These are phyloP conservation scores for Dipus sagitta DNA, from an alignment of 2,797 vertebrate genomes.

Conservation along the genomic window DNA sequence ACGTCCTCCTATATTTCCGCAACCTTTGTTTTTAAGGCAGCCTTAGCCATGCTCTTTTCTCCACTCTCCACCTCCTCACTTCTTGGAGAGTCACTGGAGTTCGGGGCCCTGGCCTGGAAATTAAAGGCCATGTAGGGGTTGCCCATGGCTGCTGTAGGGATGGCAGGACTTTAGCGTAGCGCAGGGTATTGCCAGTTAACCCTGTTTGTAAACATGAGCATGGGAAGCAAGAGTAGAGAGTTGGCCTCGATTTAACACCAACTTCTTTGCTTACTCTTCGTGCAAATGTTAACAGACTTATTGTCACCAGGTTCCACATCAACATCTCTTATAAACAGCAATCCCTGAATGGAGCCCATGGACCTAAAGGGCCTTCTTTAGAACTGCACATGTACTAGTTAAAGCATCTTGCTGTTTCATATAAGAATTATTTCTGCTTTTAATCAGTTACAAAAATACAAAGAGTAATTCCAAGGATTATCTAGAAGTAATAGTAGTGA, in stretches of 20 bases:
- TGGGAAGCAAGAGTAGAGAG: background rate
- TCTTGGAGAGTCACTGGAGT: background rate
- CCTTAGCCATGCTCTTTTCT: fast-evolving
- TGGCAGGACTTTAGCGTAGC: background rate
- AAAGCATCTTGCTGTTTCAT: conserved; percentile 11
- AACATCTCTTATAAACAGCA: conserved; percentile 7
- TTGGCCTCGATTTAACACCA: background rate
- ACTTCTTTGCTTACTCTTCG: background rate
- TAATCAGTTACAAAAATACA: background rate
- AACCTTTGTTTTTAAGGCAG: background rate
- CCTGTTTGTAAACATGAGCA: conserved; percentile 3
- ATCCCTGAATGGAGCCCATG: background rate
- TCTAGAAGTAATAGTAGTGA: background rate
- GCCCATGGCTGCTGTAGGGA: background rate
- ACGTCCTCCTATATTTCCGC: fast-evolving
- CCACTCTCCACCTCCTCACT: background rate
- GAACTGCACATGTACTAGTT: background rate
- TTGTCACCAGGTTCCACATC: background rate
- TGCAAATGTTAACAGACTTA: conserved; percentile 22
- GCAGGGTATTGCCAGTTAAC: background rate
- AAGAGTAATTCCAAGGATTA: conserved; percentile 5
- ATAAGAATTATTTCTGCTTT: conserved; percentile 39
- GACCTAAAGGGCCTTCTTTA: conserved; percentile 31
- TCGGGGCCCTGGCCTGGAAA: background rate
- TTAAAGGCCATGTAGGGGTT: background rate